These are phyloP conservation scores for Globodera ellingtonae DNA, from an alignment of 1,140 invertebrate species.

Conservation along the genomic window DNA sequence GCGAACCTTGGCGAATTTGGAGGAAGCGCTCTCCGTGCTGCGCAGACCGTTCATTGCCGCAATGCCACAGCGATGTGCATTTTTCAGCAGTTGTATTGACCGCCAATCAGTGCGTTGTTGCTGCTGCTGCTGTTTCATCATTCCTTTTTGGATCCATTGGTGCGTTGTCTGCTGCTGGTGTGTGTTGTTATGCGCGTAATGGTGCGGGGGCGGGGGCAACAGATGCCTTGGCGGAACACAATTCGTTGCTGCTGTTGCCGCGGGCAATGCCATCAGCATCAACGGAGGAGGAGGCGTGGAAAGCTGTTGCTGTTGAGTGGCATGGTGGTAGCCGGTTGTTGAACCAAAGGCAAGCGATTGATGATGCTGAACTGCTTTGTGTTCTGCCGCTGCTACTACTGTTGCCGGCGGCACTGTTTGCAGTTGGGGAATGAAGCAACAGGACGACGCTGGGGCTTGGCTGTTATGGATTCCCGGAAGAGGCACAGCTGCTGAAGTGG, in stretches of 20 bases:
- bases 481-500: not conserved
- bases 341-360: not conserved
- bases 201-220: not conserved
- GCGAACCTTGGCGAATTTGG: constrained; percentile 42
- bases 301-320: not conserved
- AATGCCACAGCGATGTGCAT: constrained; percentile 44
- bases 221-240: not conserved
- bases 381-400: not conserved
- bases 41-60: constrained; percentile 45
- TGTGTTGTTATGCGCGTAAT: constrained; percentile 15
- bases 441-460: not conserved
- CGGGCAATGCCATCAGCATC: not conserved
- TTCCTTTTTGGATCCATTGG: constrained; percentile 12
- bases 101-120: not conserved
- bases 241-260: not conserved
- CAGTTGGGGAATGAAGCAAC: constrained; percentile 7
- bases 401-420: not conserved
- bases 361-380: not conserved
- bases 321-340: not conserved
- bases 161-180: not conserved
- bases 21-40: constrained; percentile 37
- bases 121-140: constrained; percentile 20
- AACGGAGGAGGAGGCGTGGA: not conserved
- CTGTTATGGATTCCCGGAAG: not conserved
- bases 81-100: constrained; percentile 6